Base-by-base conservation (phyloP, 2,888 invertebrate species). In the Papilio elwesi region DNA sequence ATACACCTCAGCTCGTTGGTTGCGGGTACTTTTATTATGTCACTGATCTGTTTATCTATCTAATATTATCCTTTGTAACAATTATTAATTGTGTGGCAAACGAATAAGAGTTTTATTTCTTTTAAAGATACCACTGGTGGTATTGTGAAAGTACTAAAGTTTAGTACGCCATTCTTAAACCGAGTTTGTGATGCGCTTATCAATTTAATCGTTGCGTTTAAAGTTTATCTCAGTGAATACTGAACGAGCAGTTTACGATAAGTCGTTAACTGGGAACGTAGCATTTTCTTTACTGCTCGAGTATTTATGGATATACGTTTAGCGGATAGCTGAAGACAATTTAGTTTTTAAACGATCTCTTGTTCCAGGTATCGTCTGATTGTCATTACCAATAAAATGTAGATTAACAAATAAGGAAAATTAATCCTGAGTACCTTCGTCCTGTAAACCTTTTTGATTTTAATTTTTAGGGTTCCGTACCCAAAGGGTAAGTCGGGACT, bases 271-370 rank as follows among this genome's bases (percentile, higher is more conserved):
- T 48, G 65, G 6, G 70, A 9, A 43, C 70, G 49, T n/a, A n/a
- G 64, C 57, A 49, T 65, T 49, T 65, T 57, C 43, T 47, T 70
- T 49, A 65, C 36, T 43, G 49, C 64, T 47, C 16, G n/a, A 62
- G 38, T 70, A 65, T 70, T 70, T 70, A 70, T 57, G 38, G 65
- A 38, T 38, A 49, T 70, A 57, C 70, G 65, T 57, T 70, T 65
- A 65, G 49, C 64, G 11, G 64, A 36, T 15, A 49, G 48, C 36
- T 65, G 36, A 57, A 64, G 48, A 48, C 65, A 38, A 57, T 65
- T 65, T 57, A 65, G 16, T 55, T 70, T 70, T 64, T 13, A 55
- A 57, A 38, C 10, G 69, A 63, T 51, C 57, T 12, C 13, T 69
- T 38, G 49, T 59, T 43, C 8, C 6, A 43, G 43, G 43, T 43